phyloP scores from a whole-genome alignment of 2,888 invertebrate species.

The Eilema depressum region DNA sequence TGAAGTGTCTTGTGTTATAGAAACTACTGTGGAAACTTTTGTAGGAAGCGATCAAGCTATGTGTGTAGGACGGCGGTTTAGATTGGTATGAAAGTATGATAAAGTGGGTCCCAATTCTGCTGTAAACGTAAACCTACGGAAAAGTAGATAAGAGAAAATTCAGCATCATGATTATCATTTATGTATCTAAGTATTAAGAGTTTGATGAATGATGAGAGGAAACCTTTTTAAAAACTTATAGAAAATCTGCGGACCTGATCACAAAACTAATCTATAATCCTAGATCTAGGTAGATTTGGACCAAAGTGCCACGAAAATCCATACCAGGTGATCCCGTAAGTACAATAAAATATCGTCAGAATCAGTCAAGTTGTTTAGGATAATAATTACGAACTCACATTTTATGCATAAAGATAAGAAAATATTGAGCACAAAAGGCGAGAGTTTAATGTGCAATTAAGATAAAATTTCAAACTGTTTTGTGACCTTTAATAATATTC shows the following conservation, averaged over 20 bases:
- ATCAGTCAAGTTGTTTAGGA: too few species aligned
- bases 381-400: background rate
- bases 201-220: too few species aligned
- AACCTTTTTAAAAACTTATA: too few species aligned
- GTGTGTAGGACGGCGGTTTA: background rate
- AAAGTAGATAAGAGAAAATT: background rate
- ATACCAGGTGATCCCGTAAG: too few species aligned
- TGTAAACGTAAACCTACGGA: too few species aligned
- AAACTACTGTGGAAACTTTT: constrained; percentile 16
- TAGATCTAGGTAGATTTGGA: too few species aligned
- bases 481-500: background rate
- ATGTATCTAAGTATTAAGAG: too few species aligned
- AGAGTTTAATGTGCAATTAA: background rate
- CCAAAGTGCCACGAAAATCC: too few species aligned
- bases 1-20: constrained; percentile 14
- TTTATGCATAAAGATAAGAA: background rate
- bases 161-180: background rate
- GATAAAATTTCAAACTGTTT: background rate
- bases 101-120: background rate
- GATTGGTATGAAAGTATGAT: background rate
- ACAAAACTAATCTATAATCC: too few species aligned
- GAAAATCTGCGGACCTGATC: too few species aligned
- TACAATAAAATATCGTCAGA: too few species aligned
- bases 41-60: constrained; percentile 1
- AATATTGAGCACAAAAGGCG: background rate